These are phyloP conservation scores for Lepidonotus clava DNA, from an alignment of 2,888 invertebrate species.

Conservation along the genomic window DNA sequence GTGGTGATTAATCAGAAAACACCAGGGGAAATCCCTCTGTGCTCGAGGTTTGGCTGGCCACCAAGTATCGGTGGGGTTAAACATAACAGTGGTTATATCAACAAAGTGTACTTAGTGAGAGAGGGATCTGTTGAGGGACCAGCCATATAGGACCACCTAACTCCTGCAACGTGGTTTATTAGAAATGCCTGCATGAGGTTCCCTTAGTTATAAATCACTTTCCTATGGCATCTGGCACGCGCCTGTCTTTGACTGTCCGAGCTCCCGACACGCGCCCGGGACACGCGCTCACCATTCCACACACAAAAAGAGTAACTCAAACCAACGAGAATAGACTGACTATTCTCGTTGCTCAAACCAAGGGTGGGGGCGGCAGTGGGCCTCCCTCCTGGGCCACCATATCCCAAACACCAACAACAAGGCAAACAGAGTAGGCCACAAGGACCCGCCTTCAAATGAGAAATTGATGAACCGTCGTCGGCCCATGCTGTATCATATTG, in stretches of 20 bases:
- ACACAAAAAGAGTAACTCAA: too few species aligned
- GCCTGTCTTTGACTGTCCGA: background rate
- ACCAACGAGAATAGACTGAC: too few species aligned
- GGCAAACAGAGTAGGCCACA: background rate
- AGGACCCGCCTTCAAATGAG: background rate
- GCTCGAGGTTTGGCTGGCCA: too few species aligned
- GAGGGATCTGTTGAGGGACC: too few species aligned
- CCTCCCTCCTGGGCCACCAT: background rate
- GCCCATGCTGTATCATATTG: too few species aligned
- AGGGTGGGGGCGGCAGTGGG: too few species aligned
- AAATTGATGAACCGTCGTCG: background rate
- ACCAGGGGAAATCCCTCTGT: constrained; percentile 24
- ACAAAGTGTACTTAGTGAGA: too few species aligned
- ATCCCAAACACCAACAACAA: background rate
- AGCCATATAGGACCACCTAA: too few species aligned
- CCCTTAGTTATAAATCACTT: background rate
- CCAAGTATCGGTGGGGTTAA: too few species aligned
- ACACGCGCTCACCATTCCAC: background rate
- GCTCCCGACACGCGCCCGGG: background rate
- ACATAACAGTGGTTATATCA: too few species aligned
- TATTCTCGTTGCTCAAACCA: too few species aligned
- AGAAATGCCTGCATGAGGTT: background rate
- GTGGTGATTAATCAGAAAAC: background rate
- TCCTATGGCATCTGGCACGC: background rate
- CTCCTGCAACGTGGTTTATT: constrained; percentile 18